phyloP scores from a whole-genome alignment of 2,888 invertebrate genomes.

The Metopia argyrocephala region DNA sequence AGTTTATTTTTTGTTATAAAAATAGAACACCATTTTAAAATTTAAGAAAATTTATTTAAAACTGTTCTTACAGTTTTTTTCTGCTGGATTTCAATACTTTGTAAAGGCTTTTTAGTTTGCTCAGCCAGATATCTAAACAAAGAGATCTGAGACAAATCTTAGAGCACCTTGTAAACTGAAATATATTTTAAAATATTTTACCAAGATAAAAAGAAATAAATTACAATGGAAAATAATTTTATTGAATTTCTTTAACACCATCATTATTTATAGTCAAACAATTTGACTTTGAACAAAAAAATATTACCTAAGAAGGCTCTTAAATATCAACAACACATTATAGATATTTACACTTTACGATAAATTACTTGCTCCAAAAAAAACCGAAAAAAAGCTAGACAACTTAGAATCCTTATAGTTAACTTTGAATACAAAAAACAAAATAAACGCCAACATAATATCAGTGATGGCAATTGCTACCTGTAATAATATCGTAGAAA shows the following conservation, averaged over 20 bases:
- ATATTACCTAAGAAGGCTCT: conserved; percentile 61
- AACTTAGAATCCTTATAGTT: conserved; percentile 46
- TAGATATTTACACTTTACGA: conserved; percentile 65
- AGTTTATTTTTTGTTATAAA: too few species aligned
- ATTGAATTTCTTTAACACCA: conserved; percentile 56
- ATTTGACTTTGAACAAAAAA: conserved; percentile 43
- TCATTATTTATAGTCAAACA: conserved; percentile 65
- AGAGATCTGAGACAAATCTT: too few species aligned
- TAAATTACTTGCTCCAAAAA: conserved; percentile 60
- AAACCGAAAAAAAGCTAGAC: conserved; percentile 24
- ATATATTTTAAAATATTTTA: neutral
- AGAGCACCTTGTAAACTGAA: neutral
- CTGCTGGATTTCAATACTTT: too few species aligned
- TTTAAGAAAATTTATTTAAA: too few species aligned
- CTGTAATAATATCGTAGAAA: conserved; percentile 48
- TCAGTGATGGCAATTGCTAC: conserved; percentile 54
- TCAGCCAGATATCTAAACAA: too few species aligned
- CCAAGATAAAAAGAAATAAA: neutral
- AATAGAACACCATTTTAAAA: too few species aligned
- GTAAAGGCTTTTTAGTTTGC: too few species aligned
- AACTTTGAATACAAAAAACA: neutral
- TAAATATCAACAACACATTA: conserved; percentile 65
- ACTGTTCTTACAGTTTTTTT: too few species aligned
- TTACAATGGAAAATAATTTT: conserved; percentile 23
- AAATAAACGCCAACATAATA: conserved; percentile 23